Conservation (phyloP, 2,797 vertebrate species). For the Naso thynnoides region DNA sequence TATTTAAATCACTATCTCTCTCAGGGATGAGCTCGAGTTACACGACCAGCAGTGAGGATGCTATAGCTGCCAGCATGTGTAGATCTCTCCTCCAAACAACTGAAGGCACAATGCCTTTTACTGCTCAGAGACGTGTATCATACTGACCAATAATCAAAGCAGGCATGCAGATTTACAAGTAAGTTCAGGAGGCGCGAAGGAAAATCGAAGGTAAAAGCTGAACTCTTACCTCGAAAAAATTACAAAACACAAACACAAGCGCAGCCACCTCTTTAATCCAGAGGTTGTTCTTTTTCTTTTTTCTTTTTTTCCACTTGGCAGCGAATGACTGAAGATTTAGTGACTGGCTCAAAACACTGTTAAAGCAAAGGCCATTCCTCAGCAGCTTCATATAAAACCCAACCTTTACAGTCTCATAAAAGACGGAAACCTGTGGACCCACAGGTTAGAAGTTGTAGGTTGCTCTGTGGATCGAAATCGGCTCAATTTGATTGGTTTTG, state of each 20-base stretch:
- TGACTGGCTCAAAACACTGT: constrained; percentile 82
- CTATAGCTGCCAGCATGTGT: constrained; percentile 70
- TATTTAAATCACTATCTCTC: constrained; percentile 89
- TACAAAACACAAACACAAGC: constrained; percentile 23
- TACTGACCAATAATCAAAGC: constrained; percentile 58
- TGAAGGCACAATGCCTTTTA: constrained; percentile 64
- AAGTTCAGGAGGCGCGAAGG: constrained; percentile 15
- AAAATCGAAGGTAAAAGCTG: constrained; percentile 14
- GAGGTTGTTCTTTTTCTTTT: constrained; percentile 66
- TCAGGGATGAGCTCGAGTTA: constrained; percentile 85
- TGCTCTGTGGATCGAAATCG: too few relatives aligned
- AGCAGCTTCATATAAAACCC: constrained; percentile 85
- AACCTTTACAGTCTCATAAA: constrained; percentile 86
- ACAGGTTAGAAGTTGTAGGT: too few relatives aligned
- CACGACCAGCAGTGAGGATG: constrained; percentile 80
- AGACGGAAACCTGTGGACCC: constrained; percentile 82
- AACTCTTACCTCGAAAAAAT: constrained; percentile 24
- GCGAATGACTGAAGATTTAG: constrained; percentile 83
- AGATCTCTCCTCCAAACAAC: constrained; percentile 67
- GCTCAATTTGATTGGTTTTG: too few relatives aligned
- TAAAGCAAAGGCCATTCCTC: constrained; percentile 86
- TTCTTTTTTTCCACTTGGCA: constrained; percentile 67
- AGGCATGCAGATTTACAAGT: constrained; percentile 35
- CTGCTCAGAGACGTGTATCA: constrained; percentile 47
- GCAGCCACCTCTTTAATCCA: constrained; percentile 64